Evolutionary conservation across 2,113 vertebrate genomes (phyloP).

Genomic region (Acanthisitta chloris): DNA sequence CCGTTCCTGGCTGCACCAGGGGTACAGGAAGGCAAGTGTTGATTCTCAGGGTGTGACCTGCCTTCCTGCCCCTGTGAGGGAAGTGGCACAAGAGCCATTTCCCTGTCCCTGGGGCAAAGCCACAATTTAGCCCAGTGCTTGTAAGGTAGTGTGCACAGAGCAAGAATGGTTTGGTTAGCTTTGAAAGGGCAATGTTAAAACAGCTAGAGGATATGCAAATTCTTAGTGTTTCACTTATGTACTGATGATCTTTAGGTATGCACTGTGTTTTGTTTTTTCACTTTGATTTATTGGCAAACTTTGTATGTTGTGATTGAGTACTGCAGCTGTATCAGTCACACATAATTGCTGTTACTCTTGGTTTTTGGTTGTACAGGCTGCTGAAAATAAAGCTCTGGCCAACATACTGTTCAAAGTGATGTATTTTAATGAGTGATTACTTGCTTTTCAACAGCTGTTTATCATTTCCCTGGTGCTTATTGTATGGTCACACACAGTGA

Average conservation of each 20-base stretch:
- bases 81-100: too few relatives aligned
- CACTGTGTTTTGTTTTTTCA: conserved; percentile 40
- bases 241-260: conserved; percentile 40
- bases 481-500: neutral
- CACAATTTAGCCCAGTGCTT: neutral
- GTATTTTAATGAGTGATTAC: neutral
- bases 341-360: conserved; percentile 35
- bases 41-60: neutral
- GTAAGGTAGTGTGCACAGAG: neutral
- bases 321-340: neutral
- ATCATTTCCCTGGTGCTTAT: neutral
- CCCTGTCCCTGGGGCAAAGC: neutral
- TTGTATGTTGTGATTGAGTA: neutral
- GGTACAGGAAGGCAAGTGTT: neutral
- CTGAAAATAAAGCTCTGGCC: conserved; percentile 55
- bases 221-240: conserved; percentile 18
- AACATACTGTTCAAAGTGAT: neutral
- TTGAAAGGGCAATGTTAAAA: neutral
- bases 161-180: neutral
- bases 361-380: conserved; percentile 33
- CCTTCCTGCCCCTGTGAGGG: neutral
- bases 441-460: neutral
- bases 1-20: neutral
- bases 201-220: conserved; percentile 31
- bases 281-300: conserved; percentile 48